Base-by-base conservation (phyloP, 2,113 vertebrate genomes). In the Labeo catla region DNA sequence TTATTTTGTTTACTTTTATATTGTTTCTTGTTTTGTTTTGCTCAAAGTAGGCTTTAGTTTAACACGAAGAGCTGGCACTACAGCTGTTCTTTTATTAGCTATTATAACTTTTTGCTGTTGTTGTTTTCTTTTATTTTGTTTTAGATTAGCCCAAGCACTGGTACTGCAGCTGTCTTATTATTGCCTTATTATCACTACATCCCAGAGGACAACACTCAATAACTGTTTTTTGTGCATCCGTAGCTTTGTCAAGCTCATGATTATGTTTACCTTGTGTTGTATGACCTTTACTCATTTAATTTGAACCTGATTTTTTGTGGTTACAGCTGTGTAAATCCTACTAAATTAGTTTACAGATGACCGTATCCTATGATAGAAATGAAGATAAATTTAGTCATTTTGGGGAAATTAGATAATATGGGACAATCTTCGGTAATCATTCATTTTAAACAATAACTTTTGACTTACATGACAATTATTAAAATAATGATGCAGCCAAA, bases 401-500 rank as follows among this genome's bases (percentile, higher is more conserved):
- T 21, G 19, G 19, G 19, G 19, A 61, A 9, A 8, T n/a, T 19
- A 73, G 9, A 73, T n/a, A 19, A 72, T n/a, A 45, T 61, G 57
- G 19, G 57, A 61, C 16, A 72, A n/a, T 72, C 9, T 72, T 72
- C 16, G 43, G 4, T 43, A 43, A 16, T 43, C 8, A 21, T 43
- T 43, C 4, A 70, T 70, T 4, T 57, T 57, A 21, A 8, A 59
- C 19, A 59, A 39, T 39, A 39, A 39, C 16, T 47, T 47, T 59
- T 78, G 15, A 73, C 21, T 49, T 74, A 6, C 21, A 47, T 21
- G 43, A 47, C 21, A n/a, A 12, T 13, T n/a, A 47, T 47, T 73
- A 72, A 52, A 84, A n/a, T 16, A 11, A 36, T 39, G 11, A 79
- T 81, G 59, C 61, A 85, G 65, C 23, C 73, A 73, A 88, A 82